Conservation (phyloP, 2,113 vertebrate genomes). For the Okapia johnstoni region DNA sequence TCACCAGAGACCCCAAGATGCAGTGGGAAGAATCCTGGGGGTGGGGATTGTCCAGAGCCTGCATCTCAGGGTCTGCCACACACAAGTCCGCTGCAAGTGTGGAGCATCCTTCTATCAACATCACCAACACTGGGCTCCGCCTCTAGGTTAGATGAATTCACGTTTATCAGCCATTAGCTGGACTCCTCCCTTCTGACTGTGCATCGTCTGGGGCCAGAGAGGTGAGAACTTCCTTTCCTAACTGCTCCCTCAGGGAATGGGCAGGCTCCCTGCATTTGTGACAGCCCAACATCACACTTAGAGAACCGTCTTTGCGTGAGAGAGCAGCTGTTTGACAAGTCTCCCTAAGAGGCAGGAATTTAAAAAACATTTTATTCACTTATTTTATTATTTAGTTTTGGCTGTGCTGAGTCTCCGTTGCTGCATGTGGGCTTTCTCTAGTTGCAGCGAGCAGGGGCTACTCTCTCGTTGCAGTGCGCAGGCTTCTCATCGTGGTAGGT, state of each 20-base stretch:
- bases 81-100: not conserved
- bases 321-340: not conserved
- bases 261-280: not conserved
- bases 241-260: not conserved
- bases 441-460: not conserved
- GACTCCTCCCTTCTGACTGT: not conserved
- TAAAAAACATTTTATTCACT: not conserved
- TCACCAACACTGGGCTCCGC: not conserved
- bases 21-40: not conserved
- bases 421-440: not conserved
- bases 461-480: accelerated
- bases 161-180: not conserved
- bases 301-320: not conserved
- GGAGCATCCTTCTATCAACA: not conserved
- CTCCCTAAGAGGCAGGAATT: not conserved
- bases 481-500: not conserved
- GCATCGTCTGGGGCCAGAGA: not conserved
- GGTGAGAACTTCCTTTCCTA: not conserved
- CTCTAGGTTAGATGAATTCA: not conserved
- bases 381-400: not conserved
- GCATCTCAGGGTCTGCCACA: not conserved
- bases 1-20: not conserved
- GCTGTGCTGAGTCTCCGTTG: not conserved
- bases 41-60: not conserved
- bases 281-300: not conserved